Conservation (phyloP, 2,797 vertebrate species). For the Pangasius djambal region DNA sequence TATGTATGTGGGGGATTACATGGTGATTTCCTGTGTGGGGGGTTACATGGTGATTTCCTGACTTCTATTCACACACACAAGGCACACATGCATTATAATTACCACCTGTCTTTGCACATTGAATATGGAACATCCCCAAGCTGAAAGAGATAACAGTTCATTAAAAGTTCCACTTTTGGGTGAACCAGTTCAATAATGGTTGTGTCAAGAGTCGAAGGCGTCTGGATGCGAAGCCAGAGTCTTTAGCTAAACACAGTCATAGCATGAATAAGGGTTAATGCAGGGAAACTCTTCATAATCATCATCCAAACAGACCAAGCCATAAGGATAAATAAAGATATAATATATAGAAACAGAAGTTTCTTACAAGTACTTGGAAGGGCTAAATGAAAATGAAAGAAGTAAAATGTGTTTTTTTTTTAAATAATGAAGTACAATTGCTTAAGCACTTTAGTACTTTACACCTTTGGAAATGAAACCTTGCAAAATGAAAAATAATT, state of each 20-base stretch:
- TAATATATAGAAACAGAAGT: no score
- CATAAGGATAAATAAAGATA: background rate
- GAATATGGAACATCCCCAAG: no score
- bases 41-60: background rate
- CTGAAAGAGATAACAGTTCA: background rate
- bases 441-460: no score
- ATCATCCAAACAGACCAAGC: background rate
- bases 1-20: background rate
- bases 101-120: background rate
- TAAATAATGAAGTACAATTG: no score
- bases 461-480: no score
- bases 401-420: no score
- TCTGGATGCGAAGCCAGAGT: background rate
- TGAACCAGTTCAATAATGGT: background rate
- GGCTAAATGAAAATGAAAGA: no score
- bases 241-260: background rate
- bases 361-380: no score
- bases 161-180: background rate
- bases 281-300: background rate
- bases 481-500: no score
- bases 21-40: background rate
- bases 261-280: background rate
- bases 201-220: background rate
- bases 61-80: conserved; percentile 15
- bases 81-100: background rate